Conservation (phyloP, 2,888 invertebrate genomes). For the Margaritifera margaritifera region DNA sequence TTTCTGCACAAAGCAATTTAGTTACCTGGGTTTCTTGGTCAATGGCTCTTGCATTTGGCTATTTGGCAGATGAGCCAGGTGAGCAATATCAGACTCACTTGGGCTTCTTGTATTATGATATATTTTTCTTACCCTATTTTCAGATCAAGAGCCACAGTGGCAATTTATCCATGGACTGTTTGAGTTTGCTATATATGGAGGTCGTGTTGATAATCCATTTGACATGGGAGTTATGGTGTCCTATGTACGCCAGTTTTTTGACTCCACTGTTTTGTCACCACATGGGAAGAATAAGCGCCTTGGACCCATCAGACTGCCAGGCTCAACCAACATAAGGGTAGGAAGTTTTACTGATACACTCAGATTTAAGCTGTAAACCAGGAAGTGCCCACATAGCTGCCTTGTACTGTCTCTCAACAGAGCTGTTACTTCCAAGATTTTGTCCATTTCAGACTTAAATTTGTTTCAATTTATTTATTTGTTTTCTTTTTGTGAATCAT, state of each 20-base stretch:
- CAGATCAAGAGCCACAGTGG: conserved; percentile 77
- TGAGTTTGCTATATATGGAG: conserved; percentile 88
- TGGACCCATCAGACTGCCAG: conserved; percentile 76
- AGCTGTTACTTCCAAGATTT: too few relatives aligned
- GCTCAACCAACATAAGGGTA: conserved; percentile 76
- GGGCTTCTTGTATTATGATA: neutral
- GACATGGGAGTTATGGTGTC: conserved; percentile 82
- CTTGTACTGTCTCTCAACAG: too few relatives aligned
- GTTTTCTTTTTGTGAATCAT: too few relatives aligned
- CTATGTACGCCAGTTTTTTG: conserved; percentile 77
- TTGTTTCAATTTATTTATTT: too few relatives aligned
- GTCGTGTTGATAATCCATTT: conserved; percentile 85
- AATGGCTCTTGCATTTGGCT: too few relatives aligned
- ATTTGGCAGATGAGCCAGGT: too few relatives aligned
- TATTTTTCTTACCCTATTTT: conserved; percentile 1
- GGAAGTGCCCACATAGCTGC: too few relatives aligned
- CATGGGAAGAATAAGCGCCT: conserved; percentile 78
- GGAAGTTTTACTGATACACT: conserved; percentile 11
- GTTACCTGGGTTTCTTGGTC: too few relatives aligned
- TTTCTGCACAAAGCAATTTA: too few relatives aligned
- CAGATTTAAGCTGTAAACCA: too few relatives aligned
- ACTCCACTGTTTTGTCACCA: conserved; percentile 58
- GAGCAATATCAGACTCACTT: too few relatives aligned
- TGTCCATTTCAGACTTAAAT: too few relatives aligned
- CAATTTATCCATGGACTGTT: conserved; percentile 84